phyloP scores from a whole-genome alignment of 2,113 vertebrate species.

The Notarius lentiginosus region DNA sequence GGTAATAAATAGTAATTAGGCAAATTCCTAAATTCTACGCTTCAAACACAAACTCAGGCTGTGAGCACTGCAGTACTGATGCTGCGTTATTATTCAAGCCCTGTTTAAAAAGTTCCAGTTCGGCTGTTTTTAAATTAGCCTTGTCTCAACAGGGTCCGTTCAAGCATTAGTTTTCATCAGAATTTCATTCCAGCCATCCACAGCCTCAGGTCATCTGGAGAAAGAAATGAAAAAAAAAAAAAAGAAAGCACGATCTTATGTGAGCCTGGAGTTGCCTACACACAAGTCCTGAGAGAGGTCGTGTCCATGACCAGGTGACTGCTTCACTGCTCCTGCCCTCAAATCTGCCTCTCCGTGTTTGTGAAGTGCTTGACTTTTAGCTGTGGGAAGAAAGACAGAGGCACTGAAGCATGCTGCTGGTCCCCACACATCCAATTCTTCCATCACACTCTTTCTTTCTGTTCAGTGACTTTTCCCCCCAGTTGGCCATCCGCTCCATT shows the following conservation, averaged over 20 bases:
- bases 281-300: background rate
- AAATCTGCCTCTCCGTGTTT: constrained; percentile 9
- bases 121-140: background rate
- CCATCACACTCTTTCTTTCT: constrained; percentile 10
- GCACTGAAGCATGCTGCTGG: constrained; percentile 22
- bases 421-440: constrained; percentile 31
- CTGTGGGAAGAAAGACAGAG: constrained; percentile 17
- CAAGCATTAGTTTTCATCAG: background rate
- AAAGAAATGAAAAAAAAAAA: background rate
- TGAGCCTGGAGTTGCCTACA: background rate
- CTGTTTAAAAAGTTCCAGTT: background rate
- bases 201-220: background rate
- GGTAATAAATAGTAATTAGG: background rate
- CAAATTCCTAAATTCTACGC: background rate
- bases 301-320: constrained; percentile 20
- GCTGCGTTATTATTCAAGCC: background rate
- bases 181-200: background rate
- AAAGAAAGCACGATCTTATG: constrained; percentile 3
- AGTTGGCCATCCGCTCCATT: background rate
- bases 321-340: constrained; percentile 6
- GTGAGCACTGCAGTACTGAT: background rate
- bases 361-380: constrained; percentile 6
- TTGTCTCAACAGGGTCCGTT: background rate
- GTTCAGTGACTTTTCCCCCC: background rate
- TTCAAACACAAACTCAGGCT: background rate